Evolutionary conservation across 2,888 invertebrate species (phyloP), one percentile per base, ranked within the genome.

Genomic region (Dryadula phaetusa): DNA sequence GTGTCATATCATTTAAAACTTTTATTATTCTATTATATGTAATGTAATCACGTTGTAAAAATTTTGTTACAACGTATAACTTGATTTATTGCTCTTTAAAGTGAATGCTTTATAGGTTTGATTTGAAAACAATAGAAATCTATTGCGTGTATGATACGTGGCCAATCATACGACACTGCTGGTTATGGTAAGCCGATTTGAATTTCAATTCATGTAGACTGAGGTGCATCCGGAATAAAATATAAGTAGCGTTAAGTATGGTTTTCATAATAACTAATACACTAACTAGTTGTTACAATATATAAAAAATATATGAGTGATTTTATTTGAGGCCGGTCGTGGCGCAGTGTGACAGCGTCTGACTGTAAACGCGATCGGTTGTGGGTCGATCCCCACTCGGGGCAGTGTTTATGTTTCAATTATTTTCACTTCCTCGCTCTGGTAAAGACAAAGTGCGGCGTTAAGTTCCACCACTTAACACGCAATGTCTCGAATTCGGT

Each of bases 201-300:
- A 71, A 69, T 71, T 42, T 81, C 82, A 80, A 79, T 61, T 20
- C 37, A 2, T 54, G 32, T 60, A 60, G 37, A 10, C 7, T 34
- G 32, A 53, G 53, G 20, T 46, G 34, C 16, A 46, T 34, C 32
- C 52, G 44, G 53, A 61, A 62, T 61, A 18, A 18, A 22, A 37
- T 3, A 42, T 14, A n/a, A 16, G 42, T 4, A 8, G 10, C 20
- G n/a, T 16, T 18, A 14, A 14, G 22, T 20, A 22, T 22, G 14
- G 22, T 53, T 37, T 37, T n/a, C n/a, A n/a, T n/a, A n/a, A n/a
- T n/a, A n/a, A n/a, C n/a, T n/a, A n/a, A n/a, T n/a, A n/a, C n/a
- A n/a, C n/a, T n/a, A n/a, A n/a, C n/a, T n/a, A n/a, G n/a, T n/a
- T n/a, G n/a, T n/a, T n/a, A n/a, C n/a, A n/a, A n/a, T n/a, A n/a